Evolutionary conservation across 2,888 invertebrate genomes (phyloP).

Genomic region (Cataglyphis cursor): DNA sequence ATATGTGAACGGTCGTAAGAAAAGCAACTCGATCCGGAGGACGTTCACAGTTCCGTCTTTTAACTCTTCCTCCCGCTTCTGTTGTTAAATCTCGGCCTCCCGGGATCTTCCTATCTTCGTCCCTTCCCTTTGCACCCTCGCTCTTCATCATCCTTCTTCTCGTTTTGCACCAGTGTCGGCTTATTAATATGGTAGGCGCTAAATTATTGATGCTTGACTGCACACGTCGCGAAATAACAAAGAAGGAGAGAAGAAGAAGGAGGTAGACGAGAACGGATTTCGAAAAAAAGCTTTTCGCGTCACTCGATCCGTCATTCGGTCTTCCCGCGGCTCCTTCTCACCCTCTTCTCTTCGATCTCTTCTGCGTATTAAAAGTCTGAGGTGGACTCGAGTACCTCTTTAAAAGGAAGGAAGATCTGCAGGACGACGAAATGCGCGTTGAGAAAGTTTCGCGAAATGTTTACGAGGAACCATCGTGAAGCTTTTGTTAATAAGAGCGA

Average conservation of each 20-base stretch:
- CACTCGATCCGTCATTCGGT: slow-evolving; percentile 65
- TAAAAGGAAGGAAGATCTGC: slow-evolving; percentile 70
- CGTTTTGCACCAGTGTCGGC: slow-evolving; percentile 44
- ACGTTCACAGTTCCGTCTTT: slow-evolving; percentile 70
- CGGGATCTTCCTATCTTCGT: slow-evolving; percentile 36
- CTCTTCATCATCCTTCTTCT: slow-evolving; percentile 42
- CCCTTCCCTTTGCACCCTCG: slow-evolving; percentile 43
- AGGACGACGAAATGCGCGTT: slow-evolving; percentile 69
- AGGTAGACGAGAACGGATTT: slow-evolving; percentile 71
- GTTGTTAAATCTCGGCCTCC: slow-evolving; percentile 12
- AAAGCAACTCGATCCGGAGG: slow-evolving; percentile 77
- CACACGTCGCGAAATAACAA: slow-evolving; percentile 69
- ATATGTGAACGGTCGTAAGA: slow-evolving; percentile 82
- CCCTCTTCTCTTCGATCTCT: slow-evolving; percentile 56
- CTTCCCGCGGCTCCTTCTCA: slow-evolving; percentile 56
- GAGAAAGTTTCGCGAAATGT: slow-evolving; percentile 69
- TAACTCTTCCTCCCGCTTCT: slow-evolving; percentile 50
- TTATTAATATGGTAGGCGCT: slow-evolving; percentile 81
- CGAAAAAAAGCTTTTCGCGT: slow-evolving; percentile 77
- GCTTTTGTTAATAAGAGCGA: slow-evolving; percentile 21
- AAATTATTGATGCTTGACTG: slow-evolving; percentile 82
- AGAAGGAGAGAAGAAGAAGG: slow-evolving; percentile 49
- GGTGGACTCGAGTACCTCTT: slow-evolving; percentile 59
- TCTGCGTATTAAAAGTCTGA: slow-evolving; percentile 47
- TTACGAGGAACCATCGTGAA: slow-evolving; percentile 35